Base-by-base conservation (phyloP, 2,113 vertebrate genomes). In the Apodemus speciosus region DNA sequence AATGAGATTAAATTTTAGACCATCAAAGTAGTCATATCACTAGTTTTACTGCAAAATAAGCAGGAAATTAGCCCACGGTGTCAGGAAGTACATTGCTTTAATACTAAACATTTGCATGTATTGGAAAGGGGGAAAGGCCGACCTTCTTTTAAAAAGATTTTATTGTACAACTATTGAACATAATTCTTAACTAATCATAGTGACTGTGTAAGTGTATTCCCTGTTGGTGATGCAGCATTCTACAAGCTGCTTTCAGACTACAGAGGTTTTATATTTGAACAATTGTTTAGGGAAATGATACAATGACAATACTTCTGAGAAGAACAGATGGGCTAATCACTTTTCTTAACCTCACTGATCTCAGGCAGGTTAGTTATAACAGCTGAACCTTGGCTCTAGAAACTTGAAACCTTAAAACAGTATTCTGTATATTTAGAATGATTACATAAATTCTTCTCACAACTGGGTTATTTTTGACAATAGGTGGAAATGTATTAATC, bases 41-140 rank as follows among this genome's bases (percentile, higher is more conserved):
- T 9, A 15, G 68, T 90, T 92, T 92, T 87, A 25, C 18, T 95
- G 6, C 58, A 87, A 46, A 90, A 46, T 92, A 90, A 93, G 14
- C 11, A 69, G n/a, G 6, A 53, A 93, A 88, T 5, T 86, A 76
- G 77, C 35, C 21, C 73, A 56, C 1, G 71, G 15, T 85, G 60
- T 77, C 49, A 94, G 14, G 20, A 68, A 68, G 5, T 86, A 18
- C 90, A 40, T 77, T 81, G 66, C 18, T 80, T 87, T 91, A 58
- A 40, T 89, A 13, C 30, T 40, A 60, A 40, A 60, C 5, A 80
- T 81, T 62, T 62, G 25, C 2, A 18, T 83, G 85, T 0, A n/a
- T 84, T 89, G 49, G 30, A 84, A 92, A 77, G 35, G 53, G n/a
- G 43, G 49, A 38, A 20, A 2, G 51, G 0, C 23, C 16, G 51